Evolutionary conservation across 1,140 invertebrate genomes (phyloP).

Genomic region (Stenopsyche tienmushanensis): DNA sequence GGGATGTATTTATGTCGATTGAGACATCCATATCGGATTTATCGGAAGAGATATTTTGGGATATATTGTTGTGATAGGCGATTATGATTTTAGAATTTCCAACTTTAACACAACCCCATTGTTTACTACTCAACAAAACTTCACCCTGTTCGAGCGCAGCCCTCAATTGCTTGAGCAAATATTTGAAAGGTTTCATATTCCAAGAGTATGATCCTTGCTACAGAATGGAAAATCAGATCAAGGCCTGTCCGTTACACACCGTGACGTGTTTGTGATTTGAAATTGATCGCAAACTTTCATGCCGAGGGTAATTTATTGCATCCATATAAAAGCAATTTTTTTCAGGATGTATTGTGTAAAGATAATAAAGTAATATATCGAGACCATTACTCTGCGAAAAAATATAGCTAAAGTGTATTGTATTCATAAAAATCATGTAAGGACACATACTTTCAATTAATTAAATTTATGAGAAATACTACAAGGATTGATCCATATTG

Average conservation of each 20-base stretch:
- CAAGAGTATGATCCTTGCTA: neutral
- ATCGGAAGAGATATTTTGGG: neutral
- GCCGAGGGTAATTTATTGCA: neutral
- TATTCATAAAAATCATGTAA: too few relatives aligned
- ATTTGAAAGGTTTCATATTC: slow-evolving; percentile 4
- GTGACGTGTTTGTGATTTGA: neutral
- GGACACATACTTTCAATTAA: too few relatives aligned
- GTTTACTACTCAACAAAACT: slow-evolving; percentile 2
- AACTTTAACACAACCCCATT: neutral
- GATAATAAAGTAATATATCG: too few relatives aligned
- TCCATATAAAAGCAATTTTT: neutral
- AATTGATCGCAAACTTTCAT: neutral
- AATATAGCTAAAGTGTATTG: too few relatives aligned
- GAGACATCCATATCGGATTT: neutral
- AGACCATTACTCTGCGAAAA: too few relatives aligned
- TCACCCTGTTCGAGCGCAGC: neutral
- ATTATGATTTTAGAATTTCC: slow-evolving; percentile 1
- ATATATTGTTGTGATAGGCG: neutral
- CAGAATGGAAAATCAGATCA: neutral
- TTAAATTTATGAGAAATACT: too few relatives aligned
- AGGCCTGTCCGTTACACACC: neutral
- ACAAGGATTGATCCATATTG: too few relatives aligned
- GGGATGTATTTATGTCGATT: too few relatives aligned
- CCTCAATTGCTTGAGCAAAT: neutral
- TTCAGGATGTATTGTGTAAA: too few relatives aligned